Base-by-base conservation (phyloP, 1,140 invertebrate genomes). In the Diabrotica undecimpunctata region DNA sequence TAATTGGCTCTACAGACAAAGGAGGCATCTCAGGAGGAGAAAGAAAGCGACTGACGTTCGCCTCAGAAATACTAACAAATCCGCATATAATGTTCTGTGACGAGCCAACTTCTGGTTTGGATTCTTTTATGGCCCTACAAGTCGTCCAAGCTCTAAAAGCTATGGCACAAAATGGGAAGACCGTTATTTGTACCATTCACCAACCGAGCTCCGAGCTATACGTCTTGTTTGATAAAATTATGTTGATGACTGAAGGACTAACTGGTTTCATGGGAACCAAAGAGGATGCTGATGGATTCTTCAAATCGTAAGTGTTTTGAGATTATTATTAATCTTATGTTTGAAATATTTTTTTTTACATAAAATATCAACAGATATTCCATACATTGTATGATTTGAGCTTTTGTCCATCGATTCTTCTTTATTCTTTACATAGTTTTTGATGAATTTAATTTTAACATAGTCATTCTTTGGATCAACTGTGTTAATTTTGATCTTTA, bases 21-120 rank as follows among this genome's bases (percentile, higher is more conserved):
- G 96, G 96, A 82, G 95, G 96, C 0, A 90, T 99, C 37, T 98
- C 95, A 0, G 96, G 96, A 12, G 96, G 96, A 0, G 97, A 99
- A 81, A 92, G 90, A 83, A 97, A 97, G 78, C 84, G 96, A 70
- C 80, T 99, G n/a, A 90, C 95, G 0, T 97, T 98, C 80, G 96
- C 95, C 37, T 93, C 94, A 0, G 96, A 98, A 83, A 93, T 96
- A 55, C 81, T 98, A 14, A 98, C 95, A 0, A 91, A 98, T 82
- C 96, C 97, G 3, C 90, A 94, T 2, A 79, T 99, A 41, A 87
- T 99, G 85, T 95, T 99, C 76, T 98, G 96, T 79, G 97, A 99
- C 77, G 97, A 99, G 76, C 96, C 96, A 2, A 99, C 97, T 0
- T 97, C 90, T 0, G 92, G 91, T 7, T 79, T 94, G 54, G 92